phyloP scores from a whole-genome alignment of 1,140 invertebrate species.

The Vollenhovia emeryi region DNA sequence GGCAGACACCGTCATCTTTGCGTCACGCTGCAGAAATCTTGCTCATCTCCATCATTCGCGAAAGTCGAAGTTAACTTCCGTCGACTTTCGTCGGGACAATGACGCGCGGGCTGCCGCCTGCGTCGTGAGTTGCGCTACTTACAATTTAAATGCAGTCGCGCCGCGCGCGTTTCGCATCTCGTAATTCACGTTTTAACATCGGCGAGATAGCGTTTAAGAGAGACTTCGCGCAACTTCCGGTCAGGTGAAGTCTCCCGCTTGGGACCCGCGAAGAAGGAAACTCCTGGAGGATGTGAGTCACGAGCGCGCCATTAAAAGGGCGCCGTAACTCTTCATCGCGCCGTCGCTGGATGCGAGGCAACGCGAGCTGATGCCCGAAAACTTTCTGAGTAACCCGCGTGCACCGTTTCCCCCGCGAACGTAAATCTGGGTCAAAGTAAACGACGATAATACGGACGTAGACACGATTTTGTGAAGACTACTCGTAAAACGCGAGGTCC shows the following conservation, averaged over 20 bases:
- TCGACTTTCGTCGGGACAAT: conserved; percentile 31
- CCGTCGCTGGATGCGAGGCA: conserved; percentile 9
- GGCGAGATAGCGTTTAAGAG: conserved; percentile 24
- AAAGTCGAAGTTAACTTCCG: conserved; percentile 42
- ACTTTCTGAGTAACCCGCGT: conserved; percentile 34
- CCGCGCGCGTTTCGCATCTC: conserved; percentile 15
- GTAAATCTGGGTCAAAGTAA: conserved; percentile 49
- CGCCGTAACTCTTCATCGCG: conserved; percentile 32
- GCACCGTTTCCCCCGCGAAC: conserved; percentile 17
- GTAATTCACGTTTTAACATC: conserved; percentile 38
- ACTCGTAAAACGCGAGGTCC: neutral
- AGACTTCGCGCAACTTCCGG: conserved; percentile 33
- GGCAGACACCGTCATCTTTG: conserved; percentile 18
- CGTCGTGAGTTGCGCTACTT: conserved; percentile 21
- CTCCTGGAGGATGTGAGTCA: conserved; percentile 53
- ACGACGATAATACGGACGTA: conserved; percentile 37
- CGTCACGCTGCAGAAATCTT: neutral
- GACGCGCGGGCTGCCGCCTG: neutral
- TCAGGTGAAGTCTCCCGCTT: conserved; percentile 39
- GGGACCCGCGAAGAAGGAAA: neutral
- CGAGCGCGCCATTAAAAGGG: conserved; percentile 57
- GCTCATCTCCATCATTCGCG: conserved; percentile 14
- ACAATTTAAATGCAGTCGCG: conserved; percentile 42
- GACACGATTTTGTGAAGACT: conserved; percentile 5
- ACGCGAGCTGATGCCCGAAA: conserved; percentile 32